Conservation (phyloP, 1,140 invertebrate species). For the Wiebesia pumilae region DNA sequence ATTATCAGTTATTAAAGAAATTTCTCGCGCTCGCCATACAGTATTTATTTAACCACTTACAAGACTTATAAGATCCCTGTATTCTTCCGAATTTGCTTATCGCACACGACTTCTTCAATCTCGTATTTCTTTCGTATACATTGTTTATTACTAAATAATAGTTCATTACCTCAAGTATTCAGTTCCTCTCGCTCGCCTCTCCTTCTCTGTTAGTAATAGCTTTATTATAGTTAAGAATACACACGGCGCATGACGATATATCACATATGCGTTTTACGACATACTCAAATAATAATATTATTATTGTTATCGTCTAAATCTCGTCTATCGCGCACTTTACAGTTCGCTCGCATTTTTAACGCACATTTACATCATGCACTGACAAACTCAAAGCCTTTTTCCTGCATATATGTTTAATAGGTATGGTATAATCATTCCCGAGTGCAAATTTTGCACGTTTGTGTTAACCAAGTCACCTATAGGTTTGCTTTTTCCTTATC, state of each 20-base stretch:
- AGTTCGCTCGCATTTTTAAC: neutral
- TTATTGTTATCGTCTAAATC: neutral
- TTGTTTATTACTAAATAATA: conserved; percentile 45
- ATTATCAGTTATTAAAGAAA: conserved; percentile 29
- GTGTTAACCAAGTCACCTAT: conserved; percentile 10
- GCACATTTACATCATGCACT: conserved; percentile 16
- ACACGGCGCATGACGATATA: conserved; percentile 31
- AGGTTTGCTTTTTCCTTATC: conserved; percentile 31
- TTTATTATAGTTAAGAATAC: conserved; percentile 2
- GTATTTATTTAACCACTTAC: conserved; percentile 56
- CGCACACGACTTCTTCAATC: conserved; percentile 24
- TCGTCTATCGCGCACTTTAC: conserved; percentile 15
- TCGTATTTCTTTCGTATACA: conserved; percentile 20
- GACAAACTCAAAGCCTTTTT: neutral
- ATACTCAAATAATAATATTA: conserved; percentile 38
- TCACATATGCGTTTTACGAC: conserved; percentile 49
- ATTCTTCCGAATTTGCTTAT: conserved; percentile 75
- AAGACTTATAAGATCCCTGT: conserved; percentile 67
- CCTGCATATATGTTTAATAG: neutral
- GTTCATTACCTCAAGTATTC: conserved; percentile 23
- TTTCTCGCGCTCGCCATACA: conserved; percentile 51
- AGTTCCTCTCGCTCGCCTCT: conserved; percentile 4
- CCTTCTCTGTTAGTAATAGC: neutral
- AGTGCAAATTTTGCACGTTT: neutral
- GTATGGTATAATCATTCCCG: conserved; percentile 7